These are phyloP conservation scores for Scelioninae gen. 1 DNA, from an alignment of 2,888 invertebrate genomes.

Conservation along the genomic window DNA sequence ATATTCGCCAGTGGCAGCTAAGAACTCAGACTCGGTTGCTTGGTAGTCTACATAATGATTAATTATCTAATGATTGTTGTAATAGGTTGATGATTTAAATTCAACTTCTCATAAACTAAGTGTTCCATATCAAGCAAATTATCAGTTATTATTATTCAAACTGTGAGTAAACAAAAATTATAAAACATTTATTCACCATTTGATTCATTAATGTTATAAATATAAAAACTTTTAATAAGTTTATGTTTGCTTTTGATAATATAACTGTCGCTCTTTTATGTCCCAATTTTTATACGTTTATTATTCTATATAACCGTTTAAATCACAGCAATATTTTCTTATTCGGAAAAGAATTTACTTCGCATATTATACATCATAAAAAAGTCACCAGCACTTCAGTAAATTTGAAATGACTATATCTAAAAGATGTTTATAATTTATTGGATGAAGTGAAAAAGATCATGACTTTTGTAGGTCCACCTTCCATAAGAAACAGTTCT, in stretches of 20 bases:
- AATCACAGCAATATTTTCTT: background rate
- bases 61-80: slow-evolving; percentile 75
- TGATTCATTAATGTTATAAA: no score
- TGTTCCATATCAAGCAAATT: no score
- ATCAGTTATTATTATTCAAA: no score
- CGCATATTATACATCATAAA: background rate
- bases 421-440: slow-evolving; percentile 26
- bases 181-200: no score
- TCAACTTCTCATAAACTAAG: no score
- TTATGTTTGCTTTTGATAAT: no score
- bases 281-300: no score
- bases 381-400: background rate
- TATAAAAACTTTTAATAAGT: no score
- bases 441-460: slow-evolving; percentile 27
- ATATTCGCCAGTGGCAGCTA: slow-evolving; percentile 54
- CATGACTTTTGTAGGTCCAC: slow-evolving; percentile 20
- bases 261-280: no score
- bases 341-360: background rate
- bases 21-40: slow-evolving; percentile 18
- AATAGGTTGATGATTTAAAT: background rate
- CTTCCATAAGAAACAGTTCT: background rate
- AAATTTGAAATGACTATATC: slow-evolving; percentile 7
- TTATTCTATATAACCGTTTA: no score
- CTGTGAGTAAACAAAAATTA: no score
- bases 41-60: slow-evolving; percentile 68